A percentile compares a stretch with the other conserved stretches of the same genome.
These are phyloP conservation scores for Enteromius viviparus DNA, from an alignment of 2,797 vertebrate genomes.

Conservation along the genomic window DNA sequence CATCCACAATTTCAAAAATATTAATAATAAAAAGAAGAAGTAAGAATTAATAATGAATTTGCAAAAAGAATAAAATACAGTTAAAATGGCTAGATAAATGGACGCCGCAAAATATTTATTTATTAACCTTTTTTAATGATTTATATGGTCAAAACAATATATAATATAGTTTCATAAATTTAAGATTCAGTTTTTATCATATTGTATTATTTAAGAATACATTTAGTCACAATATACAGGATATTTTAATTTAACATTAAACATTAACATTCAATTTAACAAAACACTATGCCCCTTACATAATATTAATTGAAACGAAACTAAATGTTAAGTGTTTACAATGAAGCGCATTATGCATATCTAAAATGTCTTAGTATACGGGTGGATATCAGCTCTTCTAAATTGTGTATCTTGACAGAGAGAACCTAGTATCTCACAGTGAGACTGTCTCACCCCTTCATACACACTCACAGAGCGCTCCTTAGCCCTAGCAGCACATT, in stretches of 20 bases:
- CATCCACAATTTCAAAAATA: slow-evolving; percentile 2
- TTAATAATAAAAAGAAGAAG: not conserved
- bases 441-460: slow-evolving; percentile 73
- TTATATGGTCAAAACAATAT: not conserved
- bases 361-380: not conserved
- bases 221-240: not conserved
- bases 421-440: slow-evolving; percentile 40
- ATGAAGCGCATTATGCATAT: not conserved
- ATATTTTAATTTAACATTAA: too few relatives aligned
- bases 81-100: not conserved
- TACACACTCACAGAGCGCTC: slow-evolving; percentile 67
- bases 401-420: slow-evolving; percentile 37
- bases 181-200: not conserved
- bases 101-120: not conserved
- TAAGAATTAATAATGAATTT: not conserved
- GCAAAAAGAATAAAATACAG: not conserved
- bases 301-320: not conserved
- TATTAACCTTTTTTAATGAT: not conserved
- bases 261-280: not conserved
- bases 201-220: slow-evolving; percentile 12
- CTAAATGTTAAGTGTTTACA: not conserved
- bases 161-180: not conserved
- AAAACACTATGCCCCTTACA: not conserved
- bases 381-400: slow-evolving; percentile 39
- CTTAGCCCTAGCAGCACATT: slow-evolving; percentile 82